A percentile compares a stretch with the other conserved stretches of the same genome.
These are phyloP conservation scores for Clepsis dumicolana DNA, from an alignment of 2,888 invertebrate species.

Conservation along the genomic window DNA sequence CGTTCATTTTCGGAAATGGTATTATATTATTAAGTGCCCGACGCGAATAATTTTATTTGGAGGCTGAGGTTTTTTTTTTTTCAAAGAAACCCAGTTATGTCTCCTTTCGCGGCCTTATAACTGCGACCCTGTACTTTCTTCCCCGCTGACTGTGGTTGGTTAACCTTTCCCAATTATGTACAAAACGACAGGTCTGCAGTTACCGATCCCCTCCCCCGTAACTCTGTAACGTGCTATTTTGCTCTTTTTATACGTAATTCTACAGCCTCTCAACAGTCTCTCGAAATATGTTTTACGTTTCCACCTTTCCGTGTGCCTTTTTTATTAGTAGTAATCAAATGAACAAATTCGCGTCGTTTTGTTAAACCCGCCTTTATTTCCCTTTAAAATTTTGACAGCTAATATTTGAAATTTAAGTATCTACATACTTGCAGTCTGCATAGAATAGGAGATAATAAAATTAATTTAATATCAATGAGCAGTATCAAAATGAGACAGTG, in stretches of 20 bases:
- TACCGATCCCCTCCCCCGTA: background rate
- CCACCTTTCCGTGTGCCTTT: background rate
- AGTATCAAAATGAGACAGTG: slow-evolving; percentile 15
- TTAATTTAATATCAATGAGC: background rate
- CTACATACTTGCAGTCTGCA: background rate
- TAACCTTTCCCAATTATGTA: slow-evolving; percentile 58
- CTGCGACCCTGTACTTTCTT: slow-evolving; percentile 61
- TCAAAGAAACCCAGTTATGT: slow-evolving; percentile 36
- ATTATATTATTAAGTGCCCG: slow-evolving; percentile 11
- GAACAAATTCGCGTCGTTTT: background rate
- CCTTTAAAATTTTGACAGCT: slow-evolving; percentile 9
- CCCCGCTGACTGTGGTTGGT: slow-evolving; percentile 41
- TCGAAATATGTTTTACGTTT: background rate
- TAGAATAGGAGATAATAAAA: slow-evolving; percentile 4
- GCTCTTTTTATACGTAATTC: background rate
- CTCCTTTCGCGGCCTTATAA: slow-evolving; percentile 37
- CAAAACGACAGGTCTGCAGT: slow-evolving; percentile 45
- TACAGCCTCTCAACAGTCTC: background rate
- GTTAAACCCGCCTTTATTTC: background rate
- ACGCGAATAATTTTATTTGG: background rate
- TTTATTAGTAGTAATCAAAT: slow-evolving; percentile 22
- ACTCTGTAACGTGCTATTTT: slow-evolving; percentile 1
- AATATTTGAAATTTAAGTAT: slow-evolving; percentile 10
- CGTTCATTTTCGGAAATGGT: slow-evolving; percentile 11
- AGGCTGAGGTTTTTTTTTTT: background rate